Evolutionary conservation across 2,797 vertebrate species (phyloP), one percentile per base, ranked within the genome.

Genomic region (Microctenopoma stevenorrisi): DNA sequence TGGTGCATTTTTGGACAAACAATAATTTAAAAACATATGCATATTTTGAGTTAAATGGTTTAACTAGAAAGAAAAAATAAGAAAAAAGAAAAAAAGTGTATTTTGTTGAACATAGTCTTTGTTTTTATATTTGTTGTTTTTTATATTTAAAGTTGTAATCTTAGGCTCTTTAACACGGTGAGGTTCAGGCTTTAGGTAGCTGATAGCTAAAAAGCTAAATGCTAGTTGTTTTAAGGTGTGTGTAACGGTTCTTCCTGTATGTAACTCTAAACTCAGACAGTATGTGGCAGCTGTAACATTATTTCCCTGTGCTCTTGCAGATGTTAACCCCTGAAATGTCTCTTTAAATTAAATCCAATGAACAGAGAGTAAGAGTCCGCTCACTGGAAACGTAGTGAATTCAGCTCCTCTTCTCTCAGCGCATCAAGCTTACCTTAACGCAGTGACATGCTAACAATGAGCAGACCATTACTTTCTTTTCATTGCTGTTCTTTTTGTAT

Each of bases 281-380:
- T 93, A 95, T 98, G 95, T 97, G 96, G 95, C 96, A 97, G 96
- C 96, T 98, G 97, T 98, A 97, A 97, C 96, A 91, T 96, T 90
- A 93, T 97, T 97, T 98, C 97, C 96, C 96, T 98, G 97, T 99
- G 96, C 98, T 97, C 96, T 98, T 98, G 95, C 97, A 98, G 96
- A 98, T 99, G 97, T 97, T 99, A 98, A 99, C 97, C 96, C 96
- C 96, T 99, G 97, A 97, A 98, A 98, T 99, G 97, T 99, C 97
- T 99, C 96, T 98, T 98, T 99, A 99, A 99, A 99, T 96, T 91
- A 93, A 93, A 92, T 74, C 90, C 91, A 91, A 93, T 93, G 91
- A 91, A 93, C 91, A 93, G 92, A 92, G 90, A 93, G 91, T 92
- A 92, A 93, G 84, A 91, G 92, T 93, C 92, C 84, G 89, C 92